phyloP scores from a whole-genome alignment of 2,888 invertebrate genomes.

The Stenoptilia bipunctidactyla region DNA sequence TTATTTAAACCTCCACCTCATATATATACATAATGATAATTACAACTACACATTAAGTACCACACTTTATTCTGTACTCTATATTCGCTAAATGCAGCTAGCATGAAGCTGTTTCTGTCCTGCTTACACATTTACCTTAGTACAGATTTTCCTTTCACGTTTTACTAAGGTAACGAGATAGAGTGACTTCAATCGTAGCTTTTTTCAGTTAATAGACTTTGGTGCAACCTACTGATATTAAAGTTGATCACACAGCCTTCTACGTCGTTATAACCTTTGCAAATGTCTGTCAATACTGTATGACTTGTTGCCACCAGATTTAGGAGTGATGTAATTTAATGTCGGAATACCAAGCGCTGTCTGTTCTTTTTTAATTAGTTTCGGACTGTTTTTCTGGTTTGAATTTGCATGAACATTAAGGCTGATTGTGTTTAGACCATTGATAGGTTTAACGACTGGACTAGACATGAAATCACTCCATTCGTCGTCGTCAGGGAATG shows the following conservation, averaged over 20 bases:
- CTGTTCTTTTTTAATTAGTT: constrained; percentile 34
- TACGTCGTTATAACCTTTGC: constrained; percentile 64
- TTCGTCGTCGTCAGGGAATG: constrained; percentile 52
- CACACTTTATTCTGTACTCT: too few species aligned
- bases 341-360: constrained; percentile 48
- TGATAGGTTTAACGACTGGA: constrained; percentile 48
- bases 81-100: too few species aligned
- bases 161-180: too few species aligned
- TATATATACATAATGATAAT: too few species aligned
- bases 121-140: too few species aligned
- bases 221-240: background rate
- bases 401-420: constrained; percentile 57
- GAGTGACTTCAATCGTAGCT: constrained; percentile 8
- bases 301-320: constrained; percentile 38
- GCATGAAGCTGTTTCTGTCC: too few species aligned
- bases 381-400: constrained; percentile 43
- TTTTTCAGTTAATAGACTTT: constrained; percentile 36
- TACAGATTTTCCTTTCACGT: too few species aligned
- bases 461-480: constrained; percentile 66
- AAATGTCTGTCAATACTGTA: constrained; percentile 52
- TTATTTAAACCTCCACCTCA: constrained; percentile 39
- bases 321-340: constrained; percentile 60
- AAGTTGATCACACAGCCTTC: constrained; percentile 9
- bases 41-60: too few species aligned
- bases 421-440: constrained; percentile 60